Evolutionary conservation across 64 coral and sea anemone genomes (phyloP), one percentile per base, ranked within the genome.

Genomic region (Orbicella faveolata): DNA sequence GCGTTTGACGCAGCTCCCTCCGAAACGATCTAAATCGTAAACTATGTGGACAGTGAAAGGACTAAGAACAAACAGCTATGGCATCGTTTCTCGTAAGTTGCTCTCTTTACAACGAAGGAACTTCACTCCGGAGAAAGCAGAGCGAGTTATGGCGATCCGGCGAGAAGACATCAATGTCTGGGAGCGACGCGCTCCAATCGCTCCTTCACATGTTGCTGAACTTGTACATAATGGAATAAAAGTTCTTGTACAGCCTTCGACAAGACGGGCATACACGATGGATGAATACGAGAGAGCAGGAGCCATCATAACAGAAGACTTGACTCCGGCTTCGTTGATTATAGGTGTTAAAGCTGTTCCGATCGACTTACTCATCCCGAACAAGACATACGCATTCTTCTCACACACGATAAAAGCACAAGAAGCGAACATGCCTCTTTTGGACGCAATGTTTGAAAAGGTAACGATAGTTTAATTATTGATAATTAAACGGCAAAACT

Each of bases 401-500:
- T 99, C 97, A 20, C 97, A 99, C 39, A 99, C 97, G 34, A 99
- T 99, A 18, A 99, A 99, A 61, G 97, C 97, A 6, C 97, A 99
- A 53, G 94, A 95, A 54, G 97, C 94, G 0, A 99, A 96, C 72
- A 99, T 99, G 97, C 94, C 97, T 35, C 92, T 99, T 35, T 69
- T 99, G 2, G 97, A 99, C 84, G 94, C 97, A 33, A 93, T 99
- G 94, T 63, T 99, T 15, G 97, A 96, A 66, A 99, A 99, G 92
- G 95, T 94, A 75, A 94, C 39, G 79, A 61, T 7, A 9, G 4
- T 55, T 17, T 72, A 16, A 52, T 67, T 68, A 17, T 12, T 3
- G 68, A 33, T 11, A 10, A 9, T 25, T 20, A 2, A 68, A 70
- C 10, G 0, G 21, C 10, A 25, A 21, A n/a, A n/a, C 25, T 33